Evolutionary conservation across 2,113 vertebrate species (phyloP).

Genomic region (Catharus fuscescens): DNA sequence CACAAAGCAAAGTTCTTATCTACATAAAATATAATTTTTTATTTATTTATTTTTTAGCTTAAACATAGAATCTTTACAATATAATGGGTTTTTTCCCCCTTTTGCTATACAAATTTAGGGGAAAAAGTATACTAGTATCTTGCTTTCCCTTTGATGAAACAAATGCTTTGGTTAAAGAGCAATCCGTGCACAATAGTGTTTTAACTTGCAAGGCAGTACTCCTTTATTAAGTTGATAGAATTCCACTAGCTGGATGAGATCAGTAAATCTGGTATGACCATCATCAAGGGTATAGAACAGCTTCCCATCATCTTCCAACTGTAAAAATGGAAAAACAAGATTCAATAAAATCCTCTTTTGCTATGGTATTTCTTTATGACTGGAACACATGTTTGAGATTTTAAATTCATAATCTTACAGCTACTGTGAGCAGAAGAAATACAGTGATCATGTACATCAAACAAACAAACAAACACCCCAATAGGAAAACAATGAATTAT

Average conservation of each 20-base stretch:
- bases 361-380: background rate
- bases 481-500: background rate
- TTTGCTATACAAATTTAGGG: background rate
- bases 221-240: slow-evolving; percentile 97
- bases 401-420: background rate
- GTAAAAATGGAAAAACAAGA: slow-evolving; percentile 34
- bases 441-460: background rate
- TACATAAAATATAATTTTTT: slow-evolving; percentile 12
- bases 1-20: slow-evolving; percentile 60
- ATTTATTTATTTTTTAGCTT: slow-evolving; percentile 51
- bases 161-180: slow-evolving; percentile 80
- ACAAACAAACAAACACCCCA: background rate
- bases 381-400: background rate
- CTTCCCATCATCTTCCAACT: slow-evolving; percentile 92
- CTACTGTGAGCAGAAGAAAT: background rate
- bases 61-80: slow-evolving; percentile 57
- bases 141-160: slow-evolving; percentile 29
- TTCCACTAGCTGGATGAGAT: slow-evolving; percentile 97
- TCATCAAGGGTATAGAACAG: slow-evolving; percentile 93
- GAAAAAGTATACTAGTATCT: slow-evolving; percentile 12
- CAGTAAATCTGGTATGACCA: slow-evolving; percentile 91
- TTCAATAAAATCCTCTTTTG: background rate
- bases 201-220: slow-evolving; percentile 93
- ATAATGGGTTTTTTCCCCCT: background rate
- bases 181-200: slow-evolving; percentile 90